phyloP scores from a whole-genome alignment of 2,113 vertebrate genomes.

The Mus spicilegus region DNA sequence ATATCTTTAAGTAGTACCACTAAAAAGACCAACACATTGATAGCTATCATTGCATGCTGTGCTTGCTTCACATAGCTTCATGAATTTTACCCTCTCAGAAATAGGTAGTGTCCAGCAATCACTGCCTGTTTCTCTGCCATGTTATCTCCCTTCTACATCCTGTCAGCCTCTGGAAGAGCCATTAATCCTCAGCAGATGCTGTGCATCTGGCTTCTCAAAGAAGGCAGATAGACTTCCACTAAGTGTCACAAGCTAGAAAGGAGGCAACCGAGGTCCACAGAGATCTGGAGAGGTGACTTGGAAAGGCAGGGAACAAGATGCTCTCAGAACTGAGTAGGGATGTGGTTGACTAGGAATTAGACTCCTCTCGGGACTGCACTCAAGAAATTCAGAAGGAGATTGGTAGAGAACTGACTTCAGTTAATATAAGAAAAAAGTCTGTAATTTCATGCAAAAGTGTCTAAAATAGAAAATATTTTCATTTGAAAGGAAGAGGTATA shows the following conservation, averaged over 20 bases:
- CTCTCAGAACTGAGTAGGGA: not conserved
- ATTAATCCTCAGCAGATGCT: not conserved
- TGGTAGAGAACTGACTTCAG: not conserved
- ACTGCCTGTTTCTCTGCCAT: not conserved
- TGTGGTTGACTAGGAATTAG: not conserved
- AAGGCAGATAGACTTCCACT: not conserved
- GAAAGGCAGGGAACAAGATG: not conserved
- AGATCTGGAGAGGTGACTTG: not conserved
- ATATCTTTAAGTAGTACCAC: not conserved
- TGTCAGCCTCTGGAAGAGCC: not conserved
- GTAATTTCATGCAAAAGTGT: not conserved
- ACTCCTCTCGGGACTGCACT: not conserved
- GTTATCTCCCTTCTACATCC: not conserved
- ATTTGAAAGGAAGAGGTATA: not conserved
- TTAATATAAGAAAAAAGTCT: constrained; percentile 2
- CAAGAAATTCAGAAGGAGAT: not conserved
- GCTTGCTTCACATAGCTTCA: not conserved
- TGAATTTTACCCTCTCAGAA: not conserved
- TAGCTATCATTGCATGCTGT: not conserved
- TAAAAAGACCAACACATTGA: not conserved
- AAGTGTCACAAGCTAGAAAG: not conserved
- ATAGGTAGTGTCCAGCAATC: too few relatives aligned
- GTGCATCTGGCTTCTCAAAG: not conserved
- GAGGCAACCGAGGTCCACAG: not conserved
- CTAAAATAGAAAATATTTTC: constrained; percentile 37